phyloP scores from a whole-genome alignment of 2,113 vertebrate species.

The Micronisus gabar region DNA sequence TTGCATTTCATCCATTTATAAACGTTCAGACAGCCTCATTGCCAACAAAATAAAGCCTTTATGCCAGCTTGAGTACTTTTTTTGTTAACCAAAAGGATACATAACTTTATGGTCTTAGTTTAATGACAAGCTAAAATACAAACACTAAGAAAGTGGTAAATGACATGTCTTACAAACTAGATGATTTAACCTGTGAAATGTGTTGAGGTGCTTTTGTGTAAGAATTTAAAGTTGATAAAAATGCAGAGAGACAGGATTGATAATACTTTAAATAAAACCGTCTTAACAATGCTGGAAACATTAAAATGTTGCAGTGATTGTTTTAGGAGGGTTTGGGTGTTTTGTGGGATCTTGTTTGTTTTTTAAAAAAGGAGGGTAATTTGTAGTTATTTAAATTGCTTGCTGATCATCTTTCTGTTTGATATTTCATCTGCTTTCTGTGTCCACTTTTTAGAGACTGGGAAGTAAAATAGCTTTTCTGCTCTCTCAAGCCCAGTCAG shows the following conservation, averaged over 20 bases:
- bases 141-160: background rate
- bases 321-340: background rate
- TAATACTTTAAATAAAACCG: background rate
- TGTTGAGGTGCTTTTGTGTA: background rate
- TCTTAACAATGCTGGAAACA: background rate
- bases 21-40: background rate
- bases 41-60: background rate
- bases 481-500: background rate
- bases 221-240: background rate
- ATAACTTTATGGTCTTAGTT: background rate
- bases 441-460: background rate
- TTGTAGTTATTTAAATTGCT: background rate
- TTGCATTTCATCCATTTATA: background rate
- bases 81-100: background rate
- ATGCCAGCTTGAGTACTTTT: background rate
- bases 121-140: background rate
- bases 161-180: rapidly evolving
- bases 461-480: background rate
- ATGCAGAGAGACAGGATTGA: background rate
- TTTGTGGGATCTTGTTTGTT: background rate
- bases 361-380: background rate
- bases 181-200: background rate
- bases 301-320: background rate
- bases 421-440: background rate
- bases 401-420: background rate